A percentile compares a stretch with the other conserved stretches of the same genome.
phyloP scores from a whole-genome alignment of 2,113 vertebrate genomes.

The Gulo gulo region DNA sequence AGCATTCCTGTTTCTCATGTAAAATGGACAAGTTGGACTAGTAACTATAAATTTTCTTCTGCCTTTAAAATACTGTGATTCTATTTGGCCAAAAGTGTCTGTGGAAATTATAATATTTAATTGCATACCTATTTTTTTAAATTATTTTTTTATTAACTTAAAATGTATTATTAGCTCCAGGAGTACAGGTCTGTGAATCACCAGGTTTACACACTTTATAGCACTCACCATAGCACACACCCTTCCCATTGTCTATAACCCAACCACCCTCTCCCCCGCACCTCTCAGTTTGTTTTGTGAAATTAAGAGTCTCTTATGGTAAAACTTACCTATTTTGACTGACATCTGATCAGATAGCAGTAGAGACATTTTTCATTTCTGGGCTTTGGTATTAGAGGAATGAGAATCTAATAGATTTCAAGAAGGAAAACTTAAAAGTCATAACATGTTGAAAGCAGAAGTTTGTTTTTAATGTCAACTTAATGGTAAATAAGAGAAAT shows the following conservation, averaged over 20 bases:
- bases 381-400: neutral
- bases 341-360: neutral
- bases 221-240: too few species aligned
- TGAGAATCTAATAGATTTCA: constrained; percentile 27
- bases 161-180: too few species aligned
- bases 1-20: neutral
- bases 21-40: neutral
- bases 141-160: too few species aligned
- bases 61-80: constrained; percentile 42
- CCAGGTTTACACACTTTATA: too few species aligned
- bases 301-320: too few species aligned
- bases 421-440: neutral
- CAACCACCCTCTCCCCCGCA: too few species aligned
- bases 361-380: neutral
- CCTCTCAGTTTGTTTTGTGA: too few species aligned
- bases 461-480: constrained; percentile 17
- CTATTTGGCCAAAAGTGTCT: neutral
- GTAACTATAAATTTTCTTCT: neutral
- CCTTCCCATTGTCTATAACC: too few species aligned
- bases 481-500: neutral
- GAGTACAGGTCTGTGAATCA: too few species aligned
- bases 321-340: neutral
- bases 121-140: neutral
- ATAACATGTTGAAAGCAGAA: neutral
- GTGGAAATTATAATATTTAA: neutral